Evolutionary conservation across 2,888 invertebrate genomes (phyloP).

Genomic region (Creontiades dilutus): DNA sequence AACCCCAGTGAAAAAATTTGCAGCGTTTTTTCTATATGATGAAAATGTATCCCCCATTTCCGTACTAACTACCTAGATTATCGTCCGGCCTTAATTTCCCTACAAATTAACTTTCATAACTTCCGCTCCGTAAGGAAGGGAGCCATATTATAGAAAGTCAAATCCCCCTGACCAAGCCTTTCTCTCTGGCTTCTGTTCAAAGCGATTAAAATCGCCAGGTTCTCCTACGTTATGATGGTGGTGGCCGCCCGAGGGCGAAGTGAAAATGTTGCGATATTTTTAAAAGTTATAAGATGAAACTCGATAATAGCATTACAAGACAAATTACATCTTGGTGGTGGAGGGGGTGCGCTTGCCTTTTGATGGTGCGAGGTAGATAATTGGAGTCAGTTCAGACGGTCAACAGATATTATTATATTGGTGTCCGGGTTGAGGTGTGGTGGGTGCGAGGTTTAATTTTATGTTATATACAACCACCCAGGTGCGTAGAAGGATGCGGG

Average conservation of each 20-base stretch:
- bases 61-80: no score
- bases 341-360: background rate
- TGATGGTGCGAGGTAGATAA: slow-evolving; percentile 60
- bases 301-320: slow-evolving; percentile 60
- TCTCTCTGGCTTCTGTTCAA: slow-evolving; percentile 32
- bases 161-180: slow-evolving; percentile 28
- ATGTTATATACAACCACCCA: slow-evolving; percentile 30
- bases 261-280: slow-evolving; percentile 66
- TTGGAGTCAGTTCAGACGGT: slow-evolving; percentile 38
- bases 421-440: slow-evolving; percentile 50
- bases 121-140: background rate
- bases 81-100: no score
- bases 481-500: slow-evolving; percentile 4
- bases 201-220: background rate
- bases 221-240: slow-evolving; percentile 34
- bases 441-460: slow-evolving; percentile 26
- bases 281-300: slow-evolving; percentile 62
- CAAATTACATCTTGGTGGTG: slow-evolving; percentile 51
- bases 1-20: no score
- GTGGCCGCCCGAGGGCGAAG: slow-evolving; percentile 35
- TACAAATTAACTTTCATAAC: background rate
- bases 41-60: no score
- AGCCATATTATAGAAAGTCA: slow-evolving; percentile 9
- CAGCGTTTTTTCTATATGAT: no score
- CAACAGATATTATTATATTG: slow-evolving; percentile 57